Base-by-base conservation (phyloP, 2,888 invertebrate species). In the Caenorhabditis sp. region DNA sequence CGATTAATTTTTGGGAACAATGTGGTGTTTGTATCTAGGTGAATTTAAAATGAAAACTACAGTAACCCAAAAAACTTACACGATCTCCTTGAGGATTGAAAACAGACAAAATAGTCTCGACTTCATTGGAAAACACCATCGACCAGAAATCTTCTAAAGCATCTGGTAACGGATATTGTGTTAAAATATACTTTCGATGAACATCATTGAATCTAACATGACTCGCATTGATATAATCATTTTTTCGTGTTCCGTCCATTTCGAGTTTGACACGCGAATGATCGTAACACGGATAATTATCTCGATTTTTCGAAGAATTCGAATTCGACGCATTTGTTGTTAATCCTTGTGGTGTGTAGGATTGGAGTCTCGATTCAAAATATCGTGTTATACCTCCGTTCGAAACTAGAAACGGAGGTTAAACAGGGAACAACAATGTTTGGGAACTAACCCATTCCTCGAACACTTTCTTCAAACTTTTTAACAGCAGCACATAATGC, bases 131-230 rank as follows among this genome's bases (percentile, higher is more conserved):
- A 53, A 51, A 61, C 1, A 61, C 23, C 53, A 61, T 51, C 5
- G n/a, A n/a, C 61, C 61, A 61, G 21, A 61, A 61, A 12, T 50
- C 53, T 61, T 61, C 61, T 4, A 36, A 23, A 19, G 61, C 50
- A 4, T 61, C 53, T 1, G 14, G 27, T n/a, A 61, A 5, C 10
- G 61, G 61, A 61, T 51, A 61, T 24, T 61, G 61, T 19, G 61
- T 61, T n/a, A 53, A 19, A 8, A 61, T 61, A 23, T 53, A 61
- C 31, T 61, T 51, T 1, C 61, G 61, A 17, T 24, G 10, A 51
- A 61, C 50, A n/a, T 61, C 61, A 12, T 26, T 19, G 50, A 61
- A 51, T 27, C 6, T n/a, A 3, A 61, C 53, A 4, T 26, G n/a
- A 61, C 24, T 61, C 36, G 61, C 61, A 24, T 61, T 26, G 21